These are phyloP conservation scores for Psephotus haematonotus DNA, from an alignment of 2,113 vertebrate species.

Conservation along the genomic window DNA sequence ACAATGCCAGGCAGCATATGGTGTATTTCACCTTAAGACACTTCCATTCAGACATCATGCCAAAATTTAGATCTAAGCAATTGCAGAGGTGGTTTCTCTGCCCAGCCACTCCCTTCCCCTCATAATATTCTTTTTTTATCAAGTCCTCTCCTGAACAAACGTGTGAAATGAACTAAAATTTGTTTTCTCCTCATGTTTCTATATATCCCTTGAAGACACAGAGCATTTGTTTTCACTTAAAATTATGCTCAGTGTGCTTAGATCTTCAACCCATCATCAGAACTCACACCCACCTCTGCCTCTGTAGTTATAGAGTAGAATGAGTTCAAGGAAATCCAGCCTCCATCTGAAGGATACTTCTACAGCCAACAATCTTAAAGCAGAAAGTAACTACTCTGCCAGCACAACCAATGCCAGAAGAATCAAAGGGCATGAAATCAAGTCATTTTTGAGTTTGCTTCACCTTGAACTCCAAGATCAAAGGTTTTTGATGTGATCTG, in stretches of 20 bases:
- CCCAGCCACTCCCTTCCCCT: not conserved
- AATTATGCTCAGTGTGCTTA: not conserved
- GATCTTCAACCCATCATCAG: not conserved
- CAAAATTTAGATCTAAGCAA: slow-evolving; percentile 1
- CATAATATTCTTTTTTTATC: slow-evolving; percentile 7
- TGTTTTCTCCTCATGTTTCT: not conserved
- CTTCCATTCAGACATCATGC: not conserved
- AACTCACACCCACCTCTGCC: not conserved
- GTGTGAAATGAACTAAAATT: not conserved
- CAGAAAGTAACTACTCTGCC: not conserved
- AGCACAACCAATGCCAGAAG: not conserved
- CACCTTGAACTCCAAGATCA: not conserved
- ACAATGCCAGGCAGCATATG: not conserved
- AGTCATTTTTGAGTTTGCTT: not conserved
- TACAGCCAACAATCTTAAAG: not conserved
- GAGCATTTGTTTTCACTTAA: not conserved
- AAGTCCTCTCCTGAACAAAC: not conserved
- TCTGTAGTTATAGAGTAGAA: not conserved
- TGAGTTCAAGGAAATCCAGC: not conserved
- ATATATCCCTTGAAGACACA: not conserved
- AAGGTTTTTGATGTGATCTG: not conserved
- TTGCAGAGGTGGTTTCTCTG: not conserved
- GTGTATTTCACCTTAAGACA: not conserved
- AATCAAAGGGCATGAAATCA: not conserved
- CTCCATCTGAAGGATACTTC: not conserved